Base-by-base conservation (phyloP, 2,888 invertebrate genomes). In the Pristionchus japonicus region DNA sequence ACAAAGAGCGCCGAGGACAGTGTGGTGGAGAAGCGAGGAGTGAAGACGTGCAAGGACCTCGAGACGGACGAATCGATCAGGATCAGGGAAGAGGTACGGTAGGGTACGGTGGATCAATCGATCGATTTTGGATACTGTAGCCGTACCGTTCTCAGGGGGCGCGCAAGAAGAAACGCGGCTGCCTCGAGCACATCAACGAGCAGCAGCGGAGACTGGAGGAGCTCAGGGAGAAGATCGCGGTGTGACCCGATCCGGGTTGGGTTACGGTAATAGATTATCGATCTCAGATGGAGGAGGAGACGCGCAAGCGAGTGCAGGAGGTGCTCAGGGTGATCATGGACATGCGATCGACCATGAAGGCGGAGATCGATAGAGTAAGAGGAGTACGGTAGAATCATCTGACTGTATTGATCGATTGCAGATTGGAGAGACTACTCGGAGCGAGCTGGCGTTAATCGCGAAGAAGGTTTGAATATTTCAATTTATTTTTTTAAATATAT, bases 61-160 rank as follows among this genome's bases (percentile, higher is more conserved):
- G 77, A 77, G 27, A 77, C 77, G n/a, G 77, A 77, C 34, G 77
- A 77, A 77, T 77, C 77, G 6, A 23, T 77, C 13, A 40, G 77
- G 47, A 77, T 77, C 43, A 77, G 43, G 15, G 77, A 77, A 47
- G 77, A 77, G 77, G 77, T 77, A 77, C 77, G 77, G 77, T 40
- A n/a, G 74, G 23, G 4, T 17, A 27, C 31, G 17, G 31, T 70
- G 34, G n/a, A n/a, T n/a, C n/a, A n/a, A 74, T 40, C 13, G 67
- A 67, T 67, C 37, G 23, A 23, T 64, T 37, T 20, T 20, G 40
- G 11, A 20, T 37, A 37, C 23, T 40, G 70, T 40, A 37, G 1
- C 4, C 37, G 6, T 77, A 43, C 70, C 11, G 43, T 77, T 47
- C 9, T 77, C 27, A 77, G 77, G 77, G 77, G 11, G 77, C 77